A percentile compares a stretch with the other conserved stretches of the same genome.
phyloP scores from a whole-genome alignment of 2,113 vertebrate species.

The Romanogobio albipinnatus region DNA sequence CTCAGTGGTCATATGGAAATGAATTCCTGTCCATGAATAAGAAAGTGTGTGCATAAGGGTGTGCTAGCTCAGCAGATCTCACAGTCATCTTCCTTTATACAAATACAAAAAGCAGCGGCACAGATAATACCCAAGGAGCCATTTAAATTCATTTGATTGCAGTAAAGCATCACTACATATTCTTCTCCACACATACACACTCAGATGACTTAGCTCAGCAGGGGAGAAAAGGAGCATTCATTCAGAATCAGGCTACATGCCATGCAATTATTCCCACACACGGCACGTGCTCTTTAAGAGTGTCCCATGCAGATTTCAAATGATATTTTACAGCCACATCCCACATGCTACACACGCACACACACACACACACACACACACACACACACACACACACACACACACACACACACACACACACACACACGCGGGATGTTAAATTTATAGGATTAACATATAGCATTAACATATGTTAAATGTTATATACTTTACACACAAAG shows the following conservation, averaged over 20 bases:
- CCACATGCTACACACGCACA: constrained; percentile 23
- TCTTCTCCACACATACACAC: constrained; percentile 5
- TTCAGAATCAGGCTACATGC: constrained; percentile 50
- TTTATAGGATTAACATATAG: background rate
- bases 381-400: background rate
- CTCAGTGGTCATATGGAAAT: constrained; percentile 27
- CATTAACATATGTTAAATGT: background rate
- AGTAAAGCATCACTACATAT: constrained; percentile 35
- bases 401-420: constrained; percentile 1
- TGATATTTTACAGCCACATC: constrained; percentile 7
- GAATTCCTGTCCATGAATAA: background rate
- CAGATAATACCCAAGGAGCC: constrained; percentile 4
- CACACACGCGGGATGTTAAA: background rate
- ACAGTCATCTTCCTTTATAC: background rate
- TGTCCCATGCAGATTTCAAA: constrained; percentile 11
- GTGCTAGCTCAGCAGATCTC: constrained; percentile 13
- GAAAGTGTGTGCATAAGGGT: constrained; percentile 8
- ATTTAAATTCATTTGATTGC: constrained; percentile 34
- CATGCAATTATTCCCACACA: constrained; percentile 49
- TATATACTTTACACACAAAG: background rate
- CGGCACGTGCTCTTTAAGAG: constrained; percentile 42
- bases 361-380: constrained; percentile 4
- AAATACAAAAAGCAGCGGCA: background rate
- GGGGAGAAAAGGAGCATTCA: constrained; percentile 34
- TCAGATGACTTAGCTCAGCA: constrained; percentile 18